Evolutionary conservation across 2,113 vertebrate species (phyloP), one percentile per base, ranked within the genome.

Genomic region (Carollia perspicillata): DNA sequence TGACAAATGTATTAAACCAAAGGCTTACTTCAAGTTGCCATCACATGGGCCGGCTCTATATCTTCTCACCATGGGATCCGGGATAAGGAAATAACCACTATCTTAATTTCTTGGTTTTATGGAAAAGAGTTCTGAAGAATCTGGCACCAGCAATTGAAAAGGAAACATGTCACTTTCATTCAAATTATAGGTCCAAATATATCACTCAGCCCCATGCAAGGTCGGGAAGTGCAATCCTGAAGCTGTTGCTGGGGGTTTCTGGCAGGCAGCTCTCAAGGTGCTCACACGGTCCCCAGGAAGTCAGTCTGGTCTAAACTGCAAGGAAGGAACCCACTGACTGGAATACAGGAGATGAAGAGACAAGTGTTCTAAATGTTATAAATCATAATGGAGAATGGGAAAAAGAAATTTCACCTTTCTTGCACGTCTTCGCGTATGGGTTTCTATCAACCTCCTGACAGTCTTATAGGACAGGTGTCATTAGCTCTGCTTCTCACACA

Each of bases 301-400:
- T 68, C 44, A 47, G 7, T 88, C 42, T 42, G 37, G 42, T 75
- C 63, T 42, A 35, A 75, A 42, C 9, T 33, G 77, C 18, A 37
- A 58, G 78, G 66, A 90, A 91, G 81, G 42, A 65, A 71, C 68
- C 28, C 83, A 83, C 75, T 81, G 40, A 26, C 2, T 12, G 28
- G 66, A 84, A 74, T n/a, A 78, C 0, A 88, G 44, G 71, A 85
- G 88, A 26, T 55, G 66, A 60, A 35, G 40, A 2, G 47, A 71
- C 44, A 35, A 95, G 85, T 44, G 3, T 44, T 87, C 85, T 90
- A 37, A 77, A 94, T 13, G 47, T 95, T 20, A 89, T 74, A 71
- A 93, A 47, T 9, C 28, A 58, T 20, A 16, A 16, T n/a, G 13
- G 47, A 47, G 49, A 66, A 71, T 5, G 20, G 55, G 88, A 47